Evolutionary conservation across 2,888 invertebrate species (phyloP).

Genomic region (Tachina grossa): DNA sequence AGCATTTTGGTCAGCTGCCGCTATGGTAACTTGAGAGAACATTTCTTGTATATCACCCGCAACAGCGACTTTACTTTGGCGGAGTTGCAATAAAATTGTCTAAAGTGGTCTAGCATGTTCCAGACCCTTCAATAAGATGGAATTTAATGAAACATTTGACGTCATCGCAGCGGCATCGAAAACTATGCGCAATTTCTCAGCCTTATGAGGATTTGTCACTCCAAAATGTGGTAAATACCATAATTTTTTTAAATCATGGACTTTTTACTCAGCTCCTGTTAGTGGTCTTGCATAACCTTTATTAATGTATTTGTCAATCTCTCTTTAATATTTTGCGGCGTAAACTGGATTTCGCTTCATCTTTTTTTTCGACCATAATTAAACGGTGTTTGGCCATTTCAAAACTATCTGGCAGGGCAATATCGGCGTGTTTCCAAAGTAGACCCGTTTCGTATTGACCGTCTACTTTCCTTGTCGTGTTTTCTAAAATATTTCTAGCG

Average conservation of each 20-base stretch:
- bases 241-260: background rate
- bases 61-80: too few species aligned
- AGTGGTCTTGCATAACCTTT: conserved; percentile 59
- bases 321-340: conserved; percentile 50
- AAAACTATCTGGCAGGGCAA: conserved; percentile 54
- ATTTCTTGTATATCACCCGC: too few species aligned
- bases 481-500: conserved; percentile 21
- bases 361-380: conserved; percentile 3
- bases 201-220: background rate
- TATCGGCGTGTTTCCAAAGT: conserved; percentile 63
- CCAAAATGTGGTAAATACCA: conserved; percentile 19
- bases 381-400: conserved; percentile 66
- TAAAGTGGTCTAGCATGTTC: too few species aligned
- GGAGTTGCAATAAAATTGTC: too few species aligned
- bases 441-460: conserved; percentile 58
- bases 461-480: conserved; percentile 35
- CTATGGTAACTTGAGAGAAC: conserved; percentile 60
- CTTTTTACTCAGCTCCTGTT: background rate
- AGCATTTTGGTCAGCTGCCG: conserved; percentile 66
- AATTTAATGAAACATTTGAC: too few species aligned
- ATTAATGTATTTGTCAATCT: conserved; percentile 61
- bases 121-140: too few species aligned
- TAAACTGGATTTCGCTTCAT: conserved; percentile 48
- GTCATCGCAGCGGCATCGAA: too few species aligned
- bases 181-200: too few species aligned